Base-by-base conservation (phyloP, 2,113 vertebrate genomes). In the Circaetus gallicus region DNA sequence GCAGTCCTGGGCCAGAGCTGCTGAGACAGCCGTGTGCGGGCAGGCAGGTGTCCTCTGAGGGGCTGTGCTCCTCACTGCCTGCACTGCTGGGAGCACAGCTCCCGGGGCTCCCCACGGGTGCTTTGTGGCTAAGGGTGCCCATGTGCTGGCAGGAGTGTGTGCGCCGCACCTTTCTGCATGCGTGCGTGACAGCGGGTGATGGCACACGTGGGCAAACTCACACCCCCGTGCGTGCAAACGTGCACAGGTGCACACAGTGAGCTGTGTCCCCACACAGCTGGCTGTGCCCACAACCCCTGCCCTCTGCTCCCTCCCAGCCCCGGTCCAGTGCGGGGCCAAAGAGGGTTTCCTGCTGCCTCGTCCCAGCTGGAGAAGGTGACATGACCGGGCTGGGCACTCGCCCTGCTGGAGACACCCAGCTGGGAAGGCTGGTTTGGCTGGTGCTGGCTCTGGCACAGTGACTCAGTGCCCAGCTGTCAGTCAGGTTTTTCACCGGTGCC, bases 271-370 rank as follows among this genome's bases (percentile, higher is more conserved):
- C 58, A 15, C 12, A 4, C 66, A n/a, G 43, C 69, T n/a, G 32
- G 16, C 63, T 32, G 29, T 34, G 50, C 63, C 63, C 82, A 7
- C n/a, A 13, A 3, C 12, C 36, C 42, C 29, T 28, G 31, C 32
- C 42, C 22, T 36, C 47, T 15, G 47, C 76, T 76, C 42, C 22
- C 40, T 45, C 20, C 50, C 11, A 1, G 53, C 12, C n/a, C 52
- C 1, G 3, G n/a, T 43, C 38, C 26, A 3, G 11, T 6, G 15
- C 1, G 1, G 29, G 20, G 29, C 52, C 12, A 3, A 40, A 31
- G 40, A 21, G 17, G 63, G 53, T 43, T 77, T 84, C 63, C 42
- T 81, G 72, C 89, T 76, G 82, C 62, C 83, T 85, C 25, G 3
- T 62, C 78, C 52, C 53, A 38, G 25, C 45, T 22, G 7, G 65